Base-by-base conservation (phyloP, 2,888 invertebrate genomes). In the Ypsolopha sequella region DNA sequence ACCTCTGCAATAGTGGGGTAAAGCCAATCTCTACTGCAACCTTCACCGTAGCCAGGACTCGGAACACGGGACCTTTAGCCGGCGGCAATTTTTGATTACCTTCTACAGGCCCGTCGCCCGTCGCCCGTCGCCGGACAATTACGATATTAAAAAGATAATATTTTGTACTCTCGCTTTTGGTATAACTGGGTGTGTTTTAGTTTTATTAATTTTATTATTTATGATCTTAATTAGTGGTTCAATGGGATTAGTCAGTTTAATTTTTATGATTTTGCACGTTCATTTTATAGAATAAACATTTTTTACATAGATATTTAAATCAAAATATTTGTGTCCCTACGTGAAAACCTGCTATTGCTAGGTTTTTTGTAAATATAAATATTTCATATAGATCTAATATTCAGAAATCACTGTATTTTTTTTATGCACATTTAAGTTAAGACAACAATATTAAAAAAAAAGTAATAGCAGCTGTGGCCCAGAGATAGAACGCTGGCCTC, bases 71-170 rank as follows among this genome's bases (percentile, higher is more conserved):
- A 14, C 43, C 24, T 24, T 24, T 24, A 24, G 24, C 24, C 24
- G 24, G 24, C 34, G 51, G 7, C 36, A 11, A 36, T 41, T 35
- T 36, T 44, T 35, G 50, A 14, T n/a, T 9, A 36, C 48, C 41
- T 50, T 24, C 24, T 24, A 24, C 24, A 24, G 10, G 52, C 43
- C 56, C 51, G 59, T 53, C 54, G 58, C 60, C 57, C 55, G 58
- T 60, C 59, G 58, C 56, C 51, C 54, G 52, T 54, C 53, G 52
- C 60, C 56, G 59, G 48, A 44, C 61, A 58, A 76, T 73, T 70
- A 70, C 67, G 69, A 67, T 69, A 69, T 71, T 72, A 60, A 57
- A 64, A 66, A 70, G 68, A 68, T 62, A 58, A 59, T 65, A 68
- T 66, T 66, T 59, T 55, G 52, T 58, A 59, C 59, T 50, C 70